Conservation (phyloP, 2,797 vertebrate genomes). For the Myotis findleyi region DNA sequence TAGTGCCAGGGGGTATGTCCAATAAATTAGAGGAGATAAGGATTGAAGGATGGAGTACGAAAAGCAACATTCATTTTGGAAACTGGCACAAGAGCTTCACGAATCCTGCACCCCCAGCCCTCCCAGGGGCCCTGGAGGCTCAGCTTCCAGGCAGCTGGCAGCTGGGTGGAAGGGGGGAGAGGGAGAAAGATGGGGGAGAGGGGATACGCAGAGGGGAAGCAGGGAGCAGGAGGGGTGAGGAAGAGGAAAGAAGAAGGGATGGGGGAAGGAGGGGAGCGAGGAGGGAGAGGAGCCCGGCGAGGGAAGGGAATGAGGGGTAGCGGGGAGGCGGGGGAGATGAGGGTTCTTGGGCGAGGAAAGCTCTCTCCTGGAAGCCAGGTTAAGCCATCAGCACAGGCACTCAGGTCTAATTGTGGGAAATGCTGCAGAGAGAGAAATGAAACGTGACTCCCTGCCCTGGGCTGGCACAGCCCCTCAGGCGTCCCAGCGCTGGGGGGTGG, state of each 20-base stretch:
- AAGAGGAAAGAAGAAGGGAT: neutral
- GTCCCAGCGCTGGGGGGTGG: neutral
- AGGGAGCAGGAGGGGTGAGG: rapidly evolving
- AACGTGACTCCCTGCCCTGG: neutral
- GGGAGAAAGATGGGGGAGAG: too few species aligned
- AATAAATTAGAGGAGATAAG: constrained; percentile 93
- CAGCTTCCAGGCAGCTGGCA: neutral
- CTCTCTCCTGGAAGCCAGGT: neutral
- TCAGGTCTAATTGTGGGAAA: neutral
- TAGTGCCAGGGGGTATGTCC: constrained; percentile 88
- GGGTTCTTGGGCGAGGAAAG: neutral
- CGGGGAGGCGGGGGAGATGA: rapidly evolving
- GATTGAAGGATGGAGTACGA: constrained; percentile 90
- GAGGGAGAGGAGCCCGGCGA: too few species aligned
- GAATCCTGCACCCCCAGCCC: neutral
- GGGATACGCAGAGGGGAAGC: too few species aligned
- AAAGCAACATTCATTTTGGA: constrained; percentile 85
- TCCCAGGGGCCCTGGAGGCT: constrained; percentile 57
- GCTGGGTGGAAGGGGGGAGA: rapidly evolving
- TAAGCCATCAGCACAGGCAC: neutral
- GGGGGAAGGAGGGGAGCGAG: neutral
- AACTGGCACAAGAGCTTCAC: constrained; percentile 75
- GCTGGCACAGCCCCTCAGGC: neutral
- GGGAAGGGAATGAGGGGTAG: too few species aligned
- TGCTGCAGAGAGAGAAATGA: neutral